These are phyloP conservation scores for Macroglossus sobrinus DNA, from an alignment of 2,113 vertebrate species.

Conservation along the genomic window DNA sequence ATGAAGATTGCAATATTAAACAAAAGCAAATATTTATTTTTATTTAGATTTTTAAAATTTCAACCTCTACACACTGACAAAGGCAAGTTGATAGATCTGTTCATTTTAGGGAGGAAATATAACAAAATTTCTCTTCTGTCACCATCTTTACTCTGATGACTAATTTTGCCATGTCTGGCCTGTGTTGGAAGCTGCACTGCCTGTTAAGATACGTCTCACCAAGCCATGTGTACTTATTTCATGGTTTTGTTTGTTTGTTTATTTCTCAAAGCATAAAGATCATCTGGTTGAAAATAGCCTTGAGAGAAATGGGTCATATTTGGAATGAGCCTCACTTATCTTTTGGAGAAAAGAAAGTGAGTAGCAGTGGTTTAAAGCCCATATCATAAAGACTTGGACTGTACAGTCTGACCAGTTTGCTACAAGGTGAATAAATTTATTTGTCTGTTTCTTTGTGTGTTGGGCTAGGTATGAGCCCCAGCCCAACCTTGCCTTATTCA, in stretches of 20 bases:
- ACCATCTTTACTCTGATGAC: neutral
- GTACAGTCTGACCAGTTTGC: neutral
- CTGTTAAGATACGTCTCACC: neutral
- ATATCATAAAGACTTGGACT: neutral
- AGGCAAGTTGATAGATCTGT: neutral
- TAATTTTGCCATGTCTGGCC: neutral
- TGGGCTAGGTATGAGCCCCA: neutral
- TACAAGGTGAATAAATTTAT: neutral
- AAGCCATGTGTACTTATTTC: neutral
- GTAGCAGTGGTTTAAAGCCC: neutral
- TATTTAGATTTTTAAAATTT: neutral
- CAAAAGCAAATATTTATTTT: conserved; percentile 9
- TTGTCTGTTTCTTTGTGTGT: neutral
- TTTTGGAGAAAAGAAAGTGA: neutral
- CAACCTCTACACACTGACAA: neutral
- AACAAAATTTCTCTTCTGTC: neutral
- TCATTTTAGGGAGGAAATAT: neutral
- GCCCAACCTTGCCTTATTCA: neutral
- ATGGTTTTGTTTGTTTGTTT: neutral
- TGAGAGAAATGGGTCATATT: neutral
- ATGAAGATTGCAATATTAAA: neutral
- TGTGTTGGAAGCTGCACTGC: neutral
- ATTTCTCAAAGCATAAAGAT: neutral
- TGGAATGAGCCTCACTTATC: neutral
- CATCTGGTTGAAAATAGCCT: neutral